Evolutionary conservation across 2,888 invertebrate species (phyloP).

Genomic region (Drosophila rubida): DNA sequence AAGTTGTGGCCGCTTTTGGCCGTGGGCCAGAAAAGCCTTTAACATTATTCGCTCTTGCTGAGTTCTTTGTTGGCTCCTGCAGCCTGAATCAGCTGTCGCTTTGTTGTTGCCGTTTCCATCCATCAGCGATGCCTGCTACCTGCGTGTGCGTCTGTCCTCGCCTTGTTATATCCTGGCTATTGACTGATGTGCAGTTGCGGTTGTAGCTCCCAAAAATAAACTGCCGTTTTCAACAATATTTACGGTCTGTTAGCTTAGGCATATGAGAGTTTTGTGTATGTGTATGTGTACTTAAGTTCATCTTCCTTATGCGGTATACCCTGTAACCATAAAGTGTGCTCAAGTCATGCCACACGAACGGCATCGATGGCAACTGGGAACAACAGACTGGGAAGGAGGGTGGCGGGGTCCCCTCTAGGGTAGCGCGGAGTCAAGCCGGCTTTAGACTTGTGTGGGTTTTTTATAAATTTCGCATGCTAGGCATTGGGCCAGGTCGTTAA

Average conservation of each 20-base stretch:
- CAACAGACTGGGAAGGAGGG: background rate
- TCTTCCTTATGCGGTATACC: conserved; percentile 9
- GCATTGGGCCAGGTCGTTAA: conserved; percentile 70
- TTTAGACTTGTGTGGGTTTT: conserved; percentile 23
- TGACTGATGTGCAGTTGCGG: conserved; percentile 67
- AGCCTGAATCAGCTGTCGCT: conserved; percentile 65
- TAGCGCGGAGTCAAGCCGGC: background rate
- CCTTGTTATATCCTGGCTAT: conserved; percentile 51
- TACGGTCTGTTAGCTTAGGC: conserved; percentile 76
- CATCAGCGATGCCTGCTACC: conserved; percentile 54
- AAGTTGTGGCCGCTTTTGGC: conserved; percentile 59
- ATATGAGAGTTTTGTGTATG: conserved; percentile 41
- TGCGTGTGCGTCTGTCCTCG: conserved; percentile 24
- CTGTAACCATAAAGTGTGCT: conserved; percentile 1
- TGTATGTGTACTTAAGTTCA: conserved; percentile 16
- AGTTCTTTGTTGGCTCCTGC: conserved; percentile 9
- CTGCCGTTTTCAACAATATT: conserved; percentile 75
- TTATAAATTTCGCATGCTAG: conserved; percentile 60
- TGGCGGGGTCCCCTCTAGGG: background rate
- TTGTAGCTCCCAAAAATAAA: conserved; percentile 68
- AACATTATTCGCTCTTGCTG: conserved; percentile 33
- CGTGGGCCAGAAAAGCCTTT: conserved; percentile 50
- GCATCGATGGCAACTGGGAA: background rate
- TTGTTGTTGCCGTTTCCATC: conserved; percentile 64
- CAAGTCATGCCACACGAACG: background rate